Base-by-base conservation (phyloP, 2,888 invertebrate species). In the Orthosia cruda region DNA sequence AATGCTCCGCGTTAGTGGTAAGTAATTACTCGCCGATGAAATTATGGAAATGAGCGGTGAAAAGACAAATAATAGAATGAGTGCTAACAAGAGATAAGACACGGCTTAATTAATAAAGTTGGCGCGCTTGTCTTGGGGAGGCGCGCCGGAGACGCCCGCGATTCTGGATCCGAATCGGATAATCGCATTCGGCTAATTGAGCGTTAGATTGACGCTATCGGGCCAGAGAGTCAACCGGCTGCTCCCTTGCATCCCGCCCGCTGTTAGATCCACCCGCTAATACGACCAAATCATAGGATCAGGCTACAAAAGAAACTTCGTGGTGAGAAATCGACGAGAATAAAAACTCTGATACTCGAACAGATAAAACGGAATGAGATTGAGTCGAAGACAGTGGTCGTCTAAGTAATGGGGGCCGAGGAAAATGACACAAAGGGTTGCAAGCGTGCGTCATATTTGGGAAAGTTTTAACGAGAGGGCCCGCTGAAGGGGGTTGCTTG, bases 31-130 rank as follows among this genome's bases (percentile, higher is more conserved):
- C 94, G 93, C 93, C 94, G 94, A 96, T 96, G 96, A 96, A 95
- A 96, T 96, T 96, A 96, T 96, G 96, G 94, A 96, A 96, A 96
- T 96, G 95, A 96, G 95, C 96, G 95, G 95, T 95, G 94, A 96
- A 95, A 96, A 96, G 96, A 96, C 96, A 96, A 96, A 96, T 96
- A 96, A 96, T 95, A 96, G 96, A 96, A 96, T 95, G 96, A 96
- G 96, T 96, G 96, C 96, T 96, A 96, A 96, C 96, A 96, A 96
- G 96, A 96, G 96, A 96, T 96, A 96, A 96, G 96, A 96, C 96
- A 95, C 94, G 95, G 95, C 96, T 96, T 96, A 96, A 96, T 96
- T 96, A 96, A 96, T 96, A 96, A 96, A 96, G 96, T 96, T 96
- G 94, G 95, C 94, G 94, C 92, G 93, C 92, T 94, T 94, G 95